Evolutionary conservation across 2,113 vertebrate genomes (phyloP).

Genomic region (Dromiciops gliroides): DNA sequence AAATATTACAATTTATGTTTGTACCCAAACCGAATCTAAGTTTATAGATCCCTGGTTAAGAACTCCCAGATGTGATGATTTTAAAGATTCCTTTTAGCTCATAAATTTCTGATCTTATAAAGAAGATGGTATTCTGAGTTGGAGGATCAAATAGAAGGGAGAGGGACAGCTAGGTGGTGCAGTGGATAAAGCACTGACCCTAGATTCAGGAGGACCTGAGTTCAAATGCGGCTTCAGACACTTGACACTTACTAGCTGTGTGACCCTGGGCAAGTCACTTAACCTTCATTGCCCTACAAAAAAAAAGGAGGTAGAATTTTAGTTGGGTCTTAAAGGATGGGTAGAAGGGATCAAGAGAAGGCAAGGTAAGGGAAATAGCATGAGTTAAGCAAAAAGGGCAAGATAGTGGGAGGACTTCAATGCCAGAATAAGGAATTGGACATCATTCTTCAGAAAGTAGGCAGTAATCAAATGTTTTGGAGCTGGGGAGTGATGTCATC

Average conservation of each 20-base stretch:
- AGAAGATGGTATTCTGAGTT: neutral
- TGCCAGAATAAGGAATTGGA: neutral
- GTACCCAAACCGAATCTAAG: neutral
- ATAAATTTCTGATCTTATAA: neutral
- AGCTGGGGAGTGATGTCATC: neutral
- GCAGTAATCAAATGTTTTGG: neutral
- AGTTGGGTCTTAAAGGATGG: neutral
- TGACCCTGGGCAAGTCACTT: too few relatives aligned
- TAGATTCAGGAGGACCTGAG: too few relatives aligned
- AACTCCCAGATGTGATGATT: neutral
- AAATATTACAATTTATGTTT: neutral
- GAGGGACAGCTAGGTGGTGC: too few relatives aligned
- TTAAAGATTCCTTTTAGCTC: neutral
- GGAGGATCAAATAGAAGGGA: neutral
- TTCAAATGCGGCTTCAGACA: too few relatives aligned
- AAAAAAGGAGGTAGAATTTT: neutral
- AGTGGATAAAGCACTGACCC: too few relatives aligned
- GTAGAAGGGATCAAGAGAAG: neutral
- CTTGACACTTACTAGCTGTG: too few relatives aligned
- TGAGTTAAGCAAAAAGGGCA: neutral
- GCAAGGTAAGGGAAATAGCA: neutral
- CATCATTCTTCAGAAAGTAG: neutral
- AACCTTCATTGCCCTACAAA: too few relatives aligned
- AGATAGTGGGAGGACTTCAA: neutral
- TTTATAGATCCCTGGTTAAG: neutral